phyloP scores from a whole-genome alignment of 2,113 vertebrate species.

The Naja naja region DNA sequence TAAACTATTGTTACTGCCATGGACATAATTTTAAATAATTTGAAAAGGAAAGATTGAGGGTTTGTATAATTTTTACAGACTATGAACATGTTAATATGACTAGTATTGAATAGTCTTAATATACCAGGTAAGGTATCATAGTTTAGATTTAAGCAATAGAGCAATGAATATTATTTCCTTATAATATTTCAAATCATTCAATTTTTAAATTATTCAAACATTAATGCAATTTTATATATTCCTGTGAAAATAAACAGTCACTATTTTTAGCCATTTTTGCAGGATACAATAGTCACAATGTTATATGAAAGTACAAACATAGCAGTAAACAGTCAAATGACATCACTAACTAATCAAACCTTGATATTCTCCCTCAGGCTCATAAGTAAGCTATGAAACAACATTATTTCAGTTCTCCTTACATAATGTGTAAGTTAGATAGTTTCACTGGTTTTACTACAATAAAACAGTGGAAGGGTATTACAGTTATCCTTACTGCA shows the following conservation, averaged over 20 bases:
- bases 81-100: neutral
- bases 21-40: neutral
- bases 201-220: neutral
- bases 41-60: neutral
- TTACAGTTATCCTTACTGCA: neutral
- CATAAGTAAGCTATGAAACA: slow-evolving; percentile 2
- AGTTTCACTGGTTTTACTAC: neutral
- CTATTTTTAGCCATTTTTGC: neutral
- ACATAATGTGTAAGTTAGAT: slow-evolving; percentile 5
- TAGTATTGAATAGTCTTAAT: neutral
- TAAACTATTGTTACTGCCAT: neutral
- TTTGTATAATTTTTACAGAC: neutral
- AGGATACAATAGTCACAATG: neutral
- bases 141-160: neutral
- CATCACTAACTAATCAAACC: slow-evolving; percentile 17
- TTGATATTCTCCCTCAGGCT: neutral
- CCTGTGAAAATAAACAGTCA: neutral
- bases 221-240: neutral
- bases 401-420: slow-evolving; percentile 5
- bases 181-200: neutral
- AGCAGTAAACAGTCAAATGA: neutral
- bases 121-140: neutral
- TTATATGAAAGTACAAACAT: neutral
- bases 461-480: neutral
- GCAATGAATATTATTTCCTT: neutral